Base-by-base conservation (phyloP, 2,113 vertebrate genomes). In the Fulica atra region DNA sequence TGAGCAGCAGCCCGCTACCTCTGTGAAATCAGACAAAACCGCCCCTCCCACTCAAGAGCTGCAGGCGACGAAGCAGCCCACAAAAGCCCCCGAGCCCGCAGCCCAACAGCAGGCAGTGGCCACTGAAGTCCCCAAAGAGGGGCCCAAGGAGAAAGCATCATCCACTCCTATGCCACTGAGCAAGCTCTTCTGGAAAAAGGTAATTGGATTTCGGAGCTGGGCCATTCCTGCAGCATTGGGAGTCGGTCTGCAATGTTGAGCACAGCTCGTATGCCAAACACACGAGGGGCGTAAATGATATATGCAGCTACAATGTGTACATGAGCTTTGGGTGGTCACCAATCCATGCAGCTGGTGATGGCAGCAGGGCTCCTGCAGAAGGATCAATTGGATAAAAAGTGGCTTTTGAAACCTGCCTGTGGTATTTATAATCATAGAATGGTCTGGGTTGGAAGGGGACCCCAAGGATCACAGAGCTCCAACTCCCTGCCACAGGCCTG, bases 111-210 rank as follows among this genome's bases (percentile, higher is more conserved):
- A 85, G 16, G 54, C 63, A 3, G 36, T 5, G 7, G 9, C 42
- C 35, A 3, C 54, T 0, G 97, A 98, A 13, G 15, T 48, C 2
- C 68, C 93, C 9, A 97, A 95, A 42, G 98, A 98, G 17, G 60
- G 51, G 1, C 18, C 25, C 7, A 98, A 96, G 96, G 97, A 98
- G 51, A 98, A 93, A 72, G 63, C 94, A 4, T 93, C 95, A 6
- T 95, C 98, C 36, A 56, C 97, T 10, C 95, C 98, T 2, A 82
- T 88, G 64, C 97, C 98, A 3, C 93, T 98, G 61, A 96, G 98
- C 93, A 98, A 98, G 57, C 96, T 98, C 61, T 98, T 98, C 25
- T 97, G 98, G 98, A 98, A 98, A 95, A 98, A 98, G 98, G 98
- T 98, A 86, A 12, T 50, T 13, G 72, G 15, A 0, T 19, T 23